phyloP scores from a whole-genome alignment of 2,888 invertebrate genomes.

The Cataglyphis cursor region DNA sequence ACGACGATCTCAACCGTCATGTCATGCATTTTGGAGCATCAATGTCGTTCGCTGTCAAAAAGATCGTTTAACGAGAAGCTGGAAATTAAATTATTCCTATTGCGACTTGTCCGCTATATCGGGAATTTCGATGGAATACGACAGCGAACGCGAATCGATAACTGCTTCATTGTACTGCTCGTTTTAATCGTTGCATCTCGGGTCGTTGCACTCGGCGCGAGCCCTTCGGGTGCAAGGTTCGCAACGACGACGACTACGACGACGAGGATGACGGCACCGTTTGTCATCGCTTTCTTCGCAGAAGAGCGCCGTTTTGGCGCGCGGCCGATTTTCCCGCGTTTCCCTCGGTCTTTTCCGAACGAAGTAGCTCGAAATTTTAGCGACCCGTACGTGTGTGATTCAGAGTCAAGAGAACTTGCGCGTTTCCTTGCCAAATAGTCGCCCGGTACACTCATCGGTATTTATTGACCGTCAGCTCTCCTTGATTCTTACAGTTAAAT shows the following conservation, averaged over 20 bases:
- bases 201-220: constrained; percentile 39
- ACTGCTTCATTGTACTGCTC: constrained; percentile 6
- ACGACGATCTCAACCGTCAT: constrained; percentile 6
- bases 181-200: constrained; percentile 11
- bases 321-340: constrained; percentile 53
- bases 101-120: neutral
- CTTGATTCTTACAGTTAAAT: constrained; percentile 49
- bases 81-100: constrained; percentile 1
- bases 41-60: neutral
- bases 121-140: neutral
- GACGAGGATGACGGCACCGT: neutral
- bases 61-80: neutral
- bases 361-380: constrained; percentile 56
- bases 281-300: constrained; percentile 51
- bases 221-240: constrained; percentile 25
- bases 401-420: constrained; percentile 57
- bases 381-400: constrained; percentile 57
- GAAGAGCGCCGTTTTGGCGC: constrained; percentile 61
- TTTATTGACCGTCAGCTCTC: constrained; percentile 66
- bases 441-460: constrained; percentile 66
- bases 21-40: constrained; percentile 4
- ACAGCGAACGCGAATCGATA: neutral
- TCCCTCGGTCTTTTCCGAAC: constrained; percentile 55
- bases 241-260: neutral
- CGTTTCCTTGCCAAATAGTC: constrained; percentile 67